These are phyloP conservation scores for Phanerotoma sp. DNA, from an alignment of 2,888 invertebrate genomes.

Conservation along the genomic window DNA sequence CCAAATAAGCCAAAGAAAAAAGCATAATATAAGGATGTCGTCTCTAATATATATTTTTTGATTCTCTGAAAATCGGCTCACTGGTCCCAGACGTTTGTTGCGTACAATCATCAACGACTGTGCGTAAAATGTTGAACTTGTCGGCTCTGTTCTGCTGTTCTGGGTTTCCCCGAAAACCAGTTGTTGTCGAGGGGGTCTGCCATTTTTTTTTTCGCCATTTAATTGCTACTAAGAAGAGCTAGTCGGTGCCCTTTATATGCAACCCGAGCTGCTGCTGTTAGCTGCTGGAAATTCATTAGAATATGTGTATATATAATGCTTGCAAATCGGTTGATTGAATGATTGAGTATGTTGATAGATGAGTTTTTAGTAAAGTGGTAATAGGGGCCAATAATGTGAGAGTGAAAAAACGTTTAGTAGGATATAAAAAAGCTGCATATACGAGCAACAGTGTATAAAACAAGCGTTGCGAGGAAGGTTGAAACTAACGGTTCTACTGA, in stretches of 20 bases:
- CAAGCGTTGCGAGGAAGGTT: constrained; percentile 34
- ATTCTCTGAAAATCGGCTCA: constrained; percentile 5
- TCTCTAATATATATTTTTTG: neutral
- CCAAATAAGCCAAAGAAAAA: too few species aligned
- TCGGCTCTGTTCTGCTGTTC: too few species aligned
- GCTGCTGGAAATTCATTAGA: constrained; percentile 14
- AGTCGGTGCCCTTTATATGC: constrained; percentile 1
- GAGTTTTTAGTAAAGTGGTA: too few species aligned
- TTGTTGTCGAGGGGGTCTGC: constrained; percentile 5
- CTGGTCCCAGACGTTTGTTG: constrained; percentile 18
- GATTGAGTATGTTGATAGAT: neutral
- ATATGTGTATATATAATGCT: neutral
- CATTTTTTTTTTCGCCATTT: neutral
- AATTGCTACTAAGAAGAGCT: constrained; percentile 21
- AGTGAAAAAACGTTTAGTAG: constrained; percentile 5
- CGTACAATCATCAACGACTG: constrained; percentile 36
- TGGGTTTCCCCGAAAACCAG: constrained; percentile 17
- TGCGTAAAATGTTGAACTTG: constrained; percentile 41
- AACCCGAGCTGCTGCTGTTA: neutral
- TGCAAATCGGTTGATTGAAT: constrained; percentile 3
- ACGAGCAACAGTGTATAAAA: constrained; percentile 37
- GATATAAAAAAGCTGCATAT: constrained; percentile 1
- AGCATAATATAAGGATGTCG: too few species aligned
- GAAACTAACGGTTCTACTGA: constrained; percentile 42
- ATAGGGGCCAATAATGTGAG: neutral